Percentiles rank a stretch among this genome's conserved stretches.
Conservation (phyloP, 2,888 invertebrate species). For the Syrphus vitripennis region DNA sequence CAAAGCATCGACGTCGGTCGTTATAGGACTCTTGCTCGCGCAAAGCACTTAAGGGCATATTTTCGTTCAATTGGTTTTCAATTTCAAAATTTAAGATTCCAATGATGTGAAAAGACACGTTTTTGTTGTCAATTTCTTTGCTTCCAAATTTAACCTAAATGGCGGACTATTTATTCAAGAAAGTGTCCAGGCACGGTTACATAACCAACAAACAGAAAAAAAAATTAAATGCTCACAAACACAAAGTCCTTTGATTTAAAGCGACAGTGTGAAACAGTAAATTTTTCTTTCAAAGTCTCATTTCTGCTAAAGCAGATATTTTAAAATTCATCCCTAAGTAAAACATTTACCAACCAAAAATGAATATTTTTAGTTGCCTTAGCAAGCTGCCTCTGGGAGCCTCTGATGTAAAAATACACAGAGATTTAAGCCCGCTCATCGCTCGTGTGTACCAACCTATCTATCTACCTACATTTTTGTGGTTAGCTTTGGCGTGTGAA, state of each 20-base stretch:
- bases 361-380: slow-evolving; percentile 51
- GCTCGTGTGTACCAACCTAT: neutral
- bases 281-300: too few relatives aligned
- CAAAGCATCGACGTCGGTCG: neutral
- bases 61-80: slow-evolving; percentile 56
- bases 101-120: slow-evolving; percentile 66
- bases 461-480: too few relatives aligned
- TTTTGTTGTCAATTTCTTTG: slow-evolving; percentile 40
- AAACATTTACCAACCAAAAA: too few relatives aligned
- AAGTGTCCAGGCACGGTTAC: neutral
- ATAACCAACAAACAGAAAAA: neutral
- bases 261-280: slow-evolving; percentile 31
- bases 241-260: neutral
- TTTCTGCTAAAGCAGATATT: too few relatives aligned
- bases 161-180: slow-evolving; percentile 40
- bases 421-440: neutral
- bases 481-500: slow-evolving; percentile 29
- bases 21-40: too few relatives aligned
- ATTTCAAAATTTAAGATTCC: slow-evolving; percentile 63
- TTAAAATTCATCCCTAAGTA: too few relatives aligned
- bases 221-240: too few relatives aligned
- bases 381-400: slow-evolving; percentile 18
- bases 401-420: neutral
- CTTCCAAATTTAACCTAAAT: slow-evolving; percentile 31
- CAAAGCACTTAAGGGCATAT: slow-evolving; percentile 33